Conservation (phyloP, 2,797 vertebrate species). For the Aphelocoma californica region DNA sequence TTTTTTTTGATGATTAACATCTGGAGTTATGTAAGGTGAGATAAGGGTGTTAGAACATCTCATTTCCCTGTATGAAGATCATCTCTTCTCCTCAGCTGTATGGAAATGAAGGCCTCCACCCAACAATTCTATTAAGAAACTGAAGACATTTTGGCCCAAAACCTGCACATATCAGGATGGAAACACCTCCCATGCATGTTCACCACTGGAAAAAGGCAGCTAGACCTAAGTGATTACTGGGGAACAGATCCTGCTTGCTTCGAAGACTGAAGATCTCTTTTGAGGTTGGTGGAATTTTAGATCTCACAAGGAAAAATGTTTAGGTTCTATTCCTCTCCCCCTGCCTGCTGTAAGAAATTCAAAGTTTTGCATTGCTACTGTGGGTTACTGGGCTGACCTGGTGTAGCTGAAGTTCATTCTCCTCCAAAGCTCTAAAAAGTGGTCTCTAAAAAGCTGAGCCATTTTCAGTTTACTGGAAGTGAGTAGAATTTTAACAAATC, state of each 20-base stretch:
- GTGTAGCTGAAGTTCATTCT: not conserved
- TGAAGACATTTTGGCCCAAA: not conserved
- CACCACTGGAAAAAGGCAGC: not conserved
- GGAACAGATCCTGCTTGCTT: not conserved
- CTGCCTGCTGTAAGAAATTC: not conserved
- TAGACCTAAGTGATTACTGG: not conserved
- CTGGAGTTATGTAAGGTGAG: conserved; percentile 41
- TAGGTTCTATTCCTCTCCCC: not conserved
- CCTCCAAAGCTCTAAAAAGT: not conserved
- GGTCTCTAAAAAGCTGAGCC: not conserved
- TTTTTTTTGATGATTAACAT: conserved; percentile 57
- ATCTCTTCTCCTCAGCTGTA: not conserved
- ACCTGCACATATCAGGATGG: not conserved
- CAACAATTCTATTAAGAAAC: conserved; percentile 18
- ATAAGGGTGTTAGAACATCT: conserved; percentile 46
- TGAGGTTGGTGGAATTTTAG: not conserved
- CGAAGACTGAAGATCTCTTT: not conserved
- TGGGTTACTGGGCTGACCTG: not conserved
- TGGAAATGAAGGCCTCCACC: conserved; percentile 55
- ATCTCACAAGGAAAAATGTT: not conserved
- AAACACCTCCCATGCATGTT: not conserved
- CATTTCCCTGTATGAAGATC: conserved; percentile 34
- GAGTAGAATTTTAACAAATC: not conserved
- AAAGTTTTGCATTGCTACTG: not conserved
- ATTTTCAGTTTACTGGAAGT: not conserved